Percentiles rank a stretch among this genome's conserved stretches.
These are phyloP conservation scores for Zosterops borbonicus DNA, from an alignment of 2,113 vertebrate species.

Conservation along the genomic window DNA sequence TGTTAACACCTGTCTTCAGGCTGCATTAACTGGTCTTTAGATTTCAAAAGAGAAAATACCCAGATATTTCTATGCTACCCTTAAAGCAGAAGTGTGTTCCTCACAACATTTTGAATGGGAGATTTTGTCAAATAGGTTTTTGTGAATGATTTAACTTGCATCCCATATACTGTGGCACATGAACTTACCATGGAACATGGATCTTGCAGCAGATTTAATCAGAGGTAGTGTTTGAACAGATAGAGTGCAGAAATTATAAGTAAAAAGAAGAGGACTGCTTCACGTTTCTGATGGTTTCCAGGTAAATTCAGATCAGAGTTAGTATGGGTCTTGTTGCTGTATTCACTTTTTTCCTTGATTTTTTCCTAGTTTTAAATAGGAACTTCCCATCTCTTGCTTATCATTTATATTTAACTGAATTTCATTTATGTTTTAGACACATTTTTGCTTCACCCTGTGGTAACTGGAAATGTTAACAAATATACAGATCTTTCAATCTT, in stretches of 20 bases:
- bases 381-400: neutral
- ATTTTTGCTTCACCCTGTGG: neutral
- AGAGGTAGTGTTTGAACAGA: neutral
- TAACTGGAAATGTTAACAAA: neutral
- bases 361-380: neutral
- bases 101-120: neutral
- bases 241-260: neutral
- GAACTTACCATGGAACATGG: neutral
- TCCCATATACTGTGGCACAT: neutral
- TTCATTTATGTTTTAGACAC: neutral
- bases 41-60: neutral
- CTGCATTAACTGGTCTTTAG: neutral
- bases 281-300: neutral
- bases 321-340: neutral
- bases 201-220: neutral
- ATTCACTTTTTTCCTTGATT: neutral
- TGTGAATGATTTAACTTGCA: rapidly evolving
- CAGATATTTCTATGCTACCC: neutral
- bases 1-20: neutral
- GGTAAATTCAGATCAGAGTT: neutral
- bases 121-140: neutral
- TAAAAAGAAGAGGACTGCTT: neutral
- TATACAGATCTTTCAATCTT: neutral
- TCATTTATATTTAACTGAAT: neutral
- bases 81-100: neutral